Evolutionary conservation across 1,140 invertebrate species (phyloP), one percentile per base, ranked within the genome.

Genomic region (Drosophila lacteicornis): DNA sequence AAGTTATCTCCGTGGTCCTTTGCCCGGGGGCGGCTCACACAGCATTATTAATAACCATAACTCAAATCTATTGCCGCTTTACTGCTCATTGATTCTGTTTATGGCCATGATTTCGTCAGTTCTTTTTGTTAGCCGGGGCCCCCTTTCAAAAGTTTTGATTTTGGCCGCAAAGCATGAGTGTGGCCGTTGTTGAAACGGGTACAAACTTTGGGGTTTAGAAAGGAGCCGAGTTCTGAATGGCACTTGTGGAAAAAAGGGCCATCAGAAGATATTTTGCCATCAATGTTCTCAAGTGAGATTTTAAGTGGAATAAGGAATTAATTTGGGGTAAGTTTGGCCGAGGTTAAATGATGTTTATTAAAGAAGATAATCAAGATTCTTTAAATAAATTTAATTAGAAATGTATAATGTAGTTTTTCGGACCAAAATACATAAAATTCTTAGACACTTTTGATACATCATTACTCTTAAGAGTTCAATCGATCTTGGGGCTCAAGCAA

Each of bases 51-150:
- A 88, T 88, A 88, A 84, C 84, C 84, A 88, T 88, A 88, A 88
- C 84, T 88, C 84, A 88, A 88, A 88, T 88, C 84, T 90, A 88
- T 88, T 88, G 84, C 78, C 78, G 85, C 80, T 88, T 88, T 88
- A 87, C 85, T 88, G 84, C 80, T 88, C 84, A 88, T 88, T 88
- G 84, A 88, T 84, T 88, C 85, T 79, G 84, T 84, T 84, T 88
- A 88, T 88, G 80, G 50, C 53, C 67, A 59, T 57, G 79, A 67
- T 71, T 76, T 82, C 83, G 65, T 76, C 75, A 82, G 75, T 67
- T 73, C 69, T 59, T 46, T 62, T 50, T 60, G 45, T 73, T 56
- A 12, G 42, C 56, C 25, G 33, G 22, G 22, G 50, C 40, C 9
- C 55, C 15, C 19, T 51, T 70, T 68, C 25, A 73, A 75, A 74